Percentiles rank a stretch among this genome's conserved stretches.
phyloP scores from a whole-genome alignment of 2,797 vertebrate species.

The Acipenser transmontanus region DNA sequence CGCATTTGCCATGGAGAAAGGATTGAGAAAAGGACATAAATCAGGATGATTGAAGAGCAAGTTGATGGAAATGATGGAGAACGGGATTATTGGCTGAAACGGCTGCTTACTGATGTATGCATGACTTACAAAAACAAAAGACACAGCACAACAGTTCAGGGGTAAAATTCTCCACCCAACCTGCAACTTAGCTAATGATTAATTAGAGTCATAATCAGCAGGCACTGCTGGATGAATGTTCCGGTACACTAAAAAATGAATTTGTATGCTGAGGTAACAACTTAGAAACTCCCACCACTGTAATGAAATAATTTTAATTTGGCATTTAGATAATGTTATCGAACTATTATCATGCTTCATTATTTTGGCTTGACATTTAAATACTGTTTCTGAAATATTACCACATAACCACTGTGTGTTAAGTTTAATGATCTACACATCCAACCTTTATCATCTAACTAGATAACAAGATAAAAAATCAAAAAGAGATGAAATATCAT shows the following conservation, averaged over 20 bases:
- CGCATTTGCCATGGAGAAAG: too few relatives aligned
- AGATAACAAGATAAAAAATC: constrained; percentile 34
- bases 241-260: constrained; percentile 20
- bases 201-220: constrained; percentile 29
- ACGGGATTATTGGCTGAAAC: too few relatives aligned
- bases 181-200: neutral
- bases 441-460: constrained; percentile 20
- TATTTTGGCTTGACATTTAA: constrained; percentile 65
- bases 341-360: constrained; percentile 50
- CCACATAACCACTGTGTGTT: constrained; percentile 42
- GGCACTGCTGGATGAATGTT: constrained; percentile 29
- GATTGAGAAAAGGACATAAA: too few relatives aligned
- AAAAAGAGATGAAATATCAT: constrained; percentile 26
- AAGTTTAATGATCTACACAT: too few relatives aligned
- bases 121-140: too few relatives aligned
- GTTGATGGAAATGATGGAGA: too few relatives aligned
- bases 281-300: constrained; percentile 37
- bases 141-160: constrained; percentile 1
- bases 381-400: constrained; percentile 58
- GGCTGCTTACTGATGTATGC: too few relatives aligned
- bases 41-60: too few relatives aligned
- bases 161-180: neutral
- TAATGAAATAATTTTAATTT: constrained; percentile 70
- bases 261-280: constrained; percentile 53
- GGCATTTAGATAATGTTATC: constrained; percentile 54